Conservation (phyloP, 1,140 invertebrate genomes). For the Lethocerus indicus region DNA sequence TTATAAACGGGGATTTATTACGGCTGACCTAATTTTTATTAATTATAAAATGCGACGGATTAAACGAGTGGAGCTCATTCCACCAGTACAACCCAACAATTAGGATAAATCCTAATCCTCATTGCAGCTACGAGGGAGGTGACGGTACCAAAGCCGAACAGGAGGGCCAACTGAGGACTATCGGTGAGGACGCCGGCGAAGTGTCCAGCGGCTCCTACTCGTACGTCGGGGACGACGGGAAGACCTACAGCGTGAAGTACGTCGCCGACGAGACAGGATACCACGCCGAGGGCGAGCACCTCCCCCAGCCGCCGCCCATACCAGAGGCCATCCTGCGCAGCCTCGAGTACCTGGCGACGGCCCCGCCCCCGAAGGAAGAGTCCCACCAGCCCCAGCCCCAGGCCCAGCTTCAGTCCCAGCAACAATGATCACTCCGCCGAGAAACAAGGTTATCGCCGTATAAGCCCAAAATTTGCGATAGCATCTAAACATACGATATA, state of each 20-base stretch:
- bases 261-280: constrained; percentile 42
- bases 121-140: constrained; percentile 20
- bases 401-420: background rate
- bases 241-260: constrained; percentile 35
- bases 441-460: background rate
- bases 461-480: no score
- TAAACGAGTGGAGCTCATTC: no score
- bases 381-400: background rate
- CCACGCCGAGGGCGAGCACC: constrained; percentile 37
- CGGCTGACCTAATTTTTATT: no score
- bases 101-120: no score
- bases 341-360: constrained; percentile 38
- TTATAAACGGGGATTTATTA: no score
- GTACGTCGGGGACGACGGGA: constrained; percentile 37
- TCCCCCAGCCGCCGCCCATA: constrained; percentile 48
- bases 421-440: background rate
- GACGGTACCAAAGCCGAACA: constrained; percentile 36
- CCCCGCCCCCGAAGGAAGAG: constrained; percentile 20
- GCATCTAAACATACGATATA: no score
- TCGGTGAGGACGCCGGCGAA: constrained; percentile 31
- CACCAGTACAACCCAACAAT: no score
- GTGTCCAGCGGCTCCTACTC: constrained; percentile 41
- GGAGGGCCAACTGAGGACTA: constrained; percentile 30
- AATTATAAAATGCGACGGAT: no score
- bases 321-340: constrained; percentile 41